These are phyloP conservation scores for Hemicentrotus pulcherrimus DNA, from an alignment of 35 echinoderm and acorn worm species.

Conservation along the genomic window DNA sequence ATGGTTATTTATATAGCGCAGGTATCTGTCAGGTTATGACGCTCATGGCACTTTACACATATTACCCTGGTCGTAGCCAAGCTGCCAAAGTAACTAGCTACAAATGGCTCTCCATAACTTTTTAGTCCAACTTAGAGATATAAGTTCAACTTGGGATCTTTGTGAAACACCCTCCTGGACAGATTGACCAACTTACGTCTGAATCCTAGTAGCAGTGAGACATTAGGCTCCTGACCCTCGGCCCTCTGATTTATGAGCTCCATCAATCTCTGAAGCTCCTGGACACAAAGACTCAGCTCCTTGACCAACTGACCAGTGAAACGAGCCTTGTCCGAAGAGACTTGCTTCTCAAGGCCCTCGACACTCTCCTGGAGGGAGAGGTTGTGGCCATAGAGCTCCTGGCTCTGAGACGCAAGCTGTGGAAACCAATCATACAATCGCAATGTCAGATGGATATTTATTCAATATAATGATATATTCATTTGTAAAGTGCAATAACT, in stretches of 20 bases:
- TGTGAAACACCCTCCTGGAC: background rate
- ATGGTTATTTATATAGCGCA: too few species aligned
- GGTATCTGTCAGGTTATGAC: too few species aligned
- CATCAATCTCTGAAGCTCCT: constrained; percentile 67
- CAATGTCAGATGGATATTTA: background rate
- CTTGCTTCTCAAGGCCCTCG: constrained; percentile 60
- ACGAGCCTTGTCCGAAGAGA: constrained; percentile 68
- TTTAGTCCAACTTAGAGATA: too few species aligned
- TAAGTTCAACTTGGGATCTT: too few species aligned
- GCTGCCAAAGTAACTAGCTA: too few species aligned
- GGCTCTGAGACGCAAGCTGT: constrained; percentile 87
- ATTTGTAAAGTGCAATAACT: too few species aligned
- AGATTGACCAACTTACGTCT: constrained; percentile 72
- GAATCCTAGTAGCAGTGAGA: constrained; percentile 84
- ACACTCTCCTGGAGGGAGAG: constrained; percentile 75
- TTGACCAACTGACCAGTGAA: constrained; percentile 54
- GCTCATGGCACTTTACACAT: too few species aligned
- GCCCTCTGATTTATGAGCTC: constrained; percentile 73
- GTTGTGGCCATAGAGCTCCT: constrained; percentile 86
- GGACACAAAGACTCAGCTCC: constrained; percentile 70
- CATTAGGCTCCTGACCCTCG: constrained; percentile 80
- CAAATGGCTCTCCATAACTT: too few species aligned
- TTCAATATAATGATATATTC: too few species aligned
- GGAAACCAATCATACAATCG: background rate
- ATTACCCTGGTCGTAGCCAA: too few species aligned